Base-by-base conservation (phyloP, 2,797 vertebrate genomes). In the Gymnoscopelus braueri region DNA sequence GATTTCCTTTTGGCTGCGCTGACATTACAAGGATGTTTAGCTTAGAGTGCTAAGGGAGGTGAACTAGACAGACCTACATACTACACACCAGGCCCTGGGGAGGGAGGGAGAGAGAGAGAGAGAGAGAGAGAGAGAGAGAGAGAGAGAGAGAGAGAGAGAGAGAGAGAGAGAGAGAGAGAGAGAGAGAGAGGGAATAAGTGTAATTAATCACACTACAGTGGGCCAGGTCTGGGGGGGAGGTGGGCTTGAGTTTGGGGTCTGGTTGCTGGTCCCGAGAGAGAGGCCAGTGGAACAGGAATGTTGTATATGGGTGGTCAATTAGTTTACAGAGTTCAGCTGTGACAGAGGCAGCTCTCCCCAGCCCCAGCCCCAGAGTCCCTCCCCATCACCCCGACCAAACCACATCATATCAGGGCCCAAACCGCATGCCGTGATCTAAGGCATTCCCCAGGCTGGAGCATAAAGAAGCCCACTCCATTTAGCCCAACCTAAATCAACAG, bases 251-350 rank as follows among this genome's bases (percentile, higher is more conserved):
- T 47, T 83, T 74, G 78, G 68, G 71, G 68, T 82, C n/a, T 86
- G 78, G 72, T 82, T 77, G 78, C 75, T 10, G 14, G 71, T 82
- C 81, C 83, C 76, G 23, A 65, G 78, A 90, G 88, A 84, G 76
- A 75, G 74, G 69, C 83, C 71, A 73, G 77, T 63, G 78, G 77
- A 86, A 69, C 74, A 80, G 76, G 81, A 89, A 83, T 72, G 77
- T 78, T 83, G 74, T 70, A 79, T 88, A 89, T 71, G 90, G 91
- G 93, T 93, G 92, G 93, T 91, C 93, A 94, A 83, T 90, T 85
- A 88, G 82, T 91, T 92, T 88, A 90, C 88, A 92, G 79, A 86
- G 87, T 88, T 94, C 89, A 91, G 83, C 89, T 91, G 87, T 85
- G 89, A 90, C 85, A 84, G 83, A 84, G 72, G 64, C 67, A 69